A percentile compares a stretch with the other conserved stretches of the same genome.
These are phyloP conservation scores for Thyatira batis DNA, from an alignment of 2,888 invertebrate species.

Conservation along the genomic window DNA sequence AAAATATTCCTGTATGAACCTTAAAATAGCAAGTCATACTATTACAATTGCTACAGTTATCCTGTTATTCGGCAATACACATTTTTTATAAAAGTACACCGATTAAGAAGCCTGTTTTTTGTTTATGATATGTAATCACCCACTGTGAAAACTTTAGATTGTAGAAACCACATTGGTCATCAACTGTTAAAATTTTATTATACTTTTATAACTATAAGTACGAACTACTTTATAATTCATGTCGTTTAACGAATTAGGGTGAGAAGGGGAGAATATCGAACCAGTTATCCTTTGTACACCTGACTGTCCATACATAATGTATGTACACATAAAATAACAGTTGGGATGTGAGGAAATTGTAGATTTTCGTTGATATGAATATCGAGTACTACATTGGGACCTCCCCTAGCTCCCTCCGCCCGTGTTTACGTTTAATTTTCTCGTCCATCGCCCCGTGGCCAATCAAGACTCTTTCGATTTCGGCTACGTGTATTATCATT, in stretches of 20 bases:
- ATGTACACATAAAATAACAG: slow-evolving; percentile 32
- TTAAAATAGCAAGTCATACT: no score
- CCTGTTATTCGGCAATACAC: no score
- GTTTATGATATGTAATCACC: no score
- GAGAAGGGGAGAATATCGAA: slow-evolving; percentile 35
- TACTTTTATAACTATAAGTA: background rate
- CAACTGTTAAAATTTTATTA: no score
- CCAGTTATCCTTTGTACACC: slow-evolving; percentile 46
- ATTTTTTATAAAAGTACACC: no score
- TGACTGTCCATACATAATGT: slow-evolving; percentile 25
- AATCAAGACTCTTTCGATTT: slow-evolving; percentile 26
- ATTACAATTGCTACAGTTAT: no score
- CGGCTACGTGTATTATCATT: background rate
- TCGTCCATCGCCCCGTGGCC: slow-evolving; percentile 31
- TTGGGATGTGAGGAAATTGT: slow-evolving; percentile 19
- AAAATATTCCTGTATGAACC: no score
- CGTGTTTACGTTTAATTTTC: slow-evolving; percentile 52
- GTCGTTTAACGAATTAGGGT: slow-evolving; percentile 17
- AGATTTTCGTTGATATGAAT: slow-evolving; percentile 17
- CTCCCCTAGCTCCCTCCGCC: slow-evolving; percentile 21
- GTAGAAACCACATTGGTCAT: no score
- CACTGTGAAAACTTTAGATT: no score
- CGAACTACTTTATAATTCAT: background rate
- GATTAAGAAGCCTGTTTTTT: no score
- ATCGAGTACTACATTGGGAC: slow-evolving; percentile 24